A percentile compares a stretch with the other conserved stretches of the same genome.
phyloP scores from a whole-genome alignment of 2,113 vertebrate species.

The Loxodonta africana region DNA sequence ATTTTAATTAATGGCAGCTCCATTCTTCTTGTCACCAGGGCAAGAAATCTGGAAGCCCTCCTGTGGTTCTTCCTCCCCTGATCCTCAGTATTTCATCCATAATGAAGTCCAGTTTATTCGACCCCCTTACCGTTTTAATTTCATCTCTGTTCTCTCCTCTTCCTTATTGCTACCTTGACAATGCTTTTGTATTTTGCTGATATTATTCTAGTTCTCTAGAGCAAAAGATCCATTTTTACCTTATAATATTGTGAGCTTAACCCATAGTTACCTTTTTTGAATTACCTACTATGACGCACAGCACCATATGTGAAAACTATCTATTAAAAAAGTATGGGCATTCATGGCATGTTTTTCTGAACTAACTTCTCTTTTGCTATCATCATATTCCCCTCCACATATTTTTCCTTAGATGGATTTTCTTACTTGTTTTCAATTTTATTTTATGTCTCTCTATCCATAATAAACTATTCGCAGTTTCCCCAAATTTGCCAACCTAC shows the following conservation, averaged over 20 bases:
- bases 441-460: not conserved
- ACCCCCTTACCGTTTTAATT: not conserved
- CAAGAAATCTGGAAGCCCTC: not conserved
- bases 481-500: not conserved
- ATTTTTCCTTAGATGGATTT: not conserved
- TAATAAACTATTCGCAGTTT: not conserved
- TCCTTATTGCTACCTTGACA: not conserved
- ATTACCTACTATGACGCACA: not conserved
- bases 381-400: not conserved
- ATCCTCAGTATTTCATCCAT: not conserved
- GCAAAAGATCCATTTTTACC: not conserved
- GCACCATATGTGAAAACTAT: not conserved
- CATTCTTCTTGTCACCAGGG: not conserved
- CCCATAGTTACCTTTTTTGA: not conserved
- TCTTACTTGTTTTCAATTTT: slow-evolving; percentile 17
- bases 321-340: not conserved
- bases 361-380: not conserved
- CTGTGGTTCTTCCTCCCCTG: not conserved
- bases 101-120: not conserved
- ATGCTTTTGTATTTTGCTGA: not conserved
- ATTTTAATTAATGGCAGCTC: not conserved
- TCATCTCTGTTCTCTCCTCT: not conserved
- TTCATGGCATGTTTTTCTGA: not conserved
- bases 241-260: not conserved
- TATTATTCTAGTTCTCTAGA: not conserved